Conservation (phyloP, 2,113 vertebrate species). For the Odocoileus hemionus region DNA sequence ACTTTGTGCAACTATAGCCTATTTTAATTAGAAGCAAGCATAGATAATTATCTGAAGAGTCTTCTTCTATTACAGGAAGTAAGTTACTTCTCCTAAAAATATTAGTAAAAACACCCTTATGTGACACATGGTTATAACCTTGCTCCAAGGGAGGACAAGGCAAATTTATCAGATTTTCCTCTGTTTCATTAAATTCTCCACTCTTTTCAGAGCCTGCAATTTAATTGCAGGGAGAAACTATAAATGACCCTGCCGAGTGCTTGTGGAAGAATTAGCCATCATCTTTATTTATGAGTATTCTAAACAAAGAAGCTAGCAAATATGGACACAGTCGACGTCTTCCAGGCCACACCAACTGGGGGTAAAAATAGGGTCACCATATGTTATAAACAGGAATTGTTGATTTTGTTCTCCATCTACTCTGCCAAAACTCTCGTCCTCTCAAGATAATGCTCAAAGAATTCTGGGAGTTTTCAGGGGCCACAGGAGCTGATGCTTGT, state of each 20-base stretch:
- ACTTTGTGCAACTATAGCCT: neutral
- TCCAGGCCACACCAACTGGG: neutral
- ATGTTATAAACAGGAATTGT: slow-evolving; percentile 10
- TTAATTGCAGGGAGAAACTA: slow-evolving; percentile 49
- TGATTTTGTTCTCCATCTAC: neutral
- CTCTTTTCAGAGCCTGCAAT: slow-evolving; percentile 7
- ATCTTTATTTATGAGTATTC: slow-evolving; percentile 61
- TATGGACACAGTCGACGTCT: neutral
- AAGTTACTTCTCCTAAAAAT: neutral
- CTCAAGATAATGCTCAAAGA: neutral
- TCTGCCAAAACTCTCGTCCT: neutral
- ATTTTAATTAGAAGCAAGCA: neutral
- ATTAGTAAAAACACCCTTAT: neutral
- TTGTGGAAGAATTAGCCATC: slow-evolving; percentile 30
- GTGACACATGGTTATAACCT: neutral
- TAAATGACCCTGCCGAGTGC: slow-evolving; percentile 19
- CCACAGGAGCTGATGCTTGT: neutral
- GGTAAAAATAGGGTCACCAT: slow-evolving; percentile 21
- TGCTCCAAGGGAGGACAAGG: slow-evolving; percentile 7
- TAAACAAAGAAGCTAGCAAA: slow-evolving; percentile 51
- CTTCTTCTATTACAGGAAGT: neutral
- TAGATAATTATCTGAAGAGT: neutral
- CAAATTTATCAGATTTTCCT: slow-evolving; percentile 59
- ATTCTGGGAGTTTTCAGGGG: neutral
- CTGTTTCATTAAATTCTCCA: slow-evolving; percentile 44